Evolutionary conservation across 2,888 invertebrate genomes (phyloP).

Genomic region (Athalia cordata): DNA sequence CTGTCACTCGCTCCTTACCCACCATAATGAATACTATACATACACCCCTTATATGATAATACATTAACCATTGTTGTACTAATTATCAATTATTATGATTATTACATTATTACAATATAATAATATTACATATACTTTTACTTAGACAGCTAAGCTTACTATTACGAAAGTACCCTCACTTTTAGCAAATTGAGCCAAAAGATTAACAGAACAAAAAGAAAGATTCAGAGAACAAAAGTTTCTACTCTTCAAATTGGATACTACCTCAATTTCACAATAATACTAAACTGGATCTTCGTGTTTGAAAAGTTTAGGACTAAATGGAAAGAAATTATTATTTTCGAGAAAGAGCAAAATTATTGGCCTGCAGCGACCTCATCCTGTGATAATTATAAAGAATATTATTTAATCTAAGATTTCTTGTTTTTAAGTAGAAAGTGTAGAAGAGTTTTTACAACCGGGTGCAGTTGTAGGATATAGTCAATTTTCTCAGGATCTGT

Average conservation of each 20-base stretch:
- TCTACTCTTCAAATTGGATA: conserved; percentile 67
- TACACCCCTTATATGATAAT: conserved; percentile 66
- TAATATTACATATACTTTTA: conserved; percentile 68
- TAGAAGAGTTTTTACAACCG: conserved; percentile 35
- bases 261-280: conserved; percentile 68
- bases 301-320: conserved; percentile 42
- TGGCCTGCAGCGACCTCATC: conserved; percentile 71
- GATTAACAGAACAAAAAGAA: conserved; percentile 45
- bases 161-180: conserved; percentile 70
- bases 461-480: conserved; percentile 31
- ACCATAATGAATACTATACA: conserved; percentile 53
- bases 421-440: conserved; percentile 62
- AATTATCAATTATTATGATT: conserved; percentile 63
- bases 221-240: conserved; percentile 51
- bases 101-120: conserved; percentile 62
- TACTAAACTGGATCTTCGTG: conserved; percentile 33
- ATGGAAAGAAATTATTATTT: conserved; percentile 36
- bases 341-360: conserved; percentile 54
- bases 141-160: conserved; percentile 64
- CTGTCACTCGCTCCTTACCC: conserved; percentile 62
- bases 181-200: conserved; percentile 62
- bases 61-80: conserved; percentile 71
- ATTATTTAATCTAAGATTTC: conserved; percentile 70
- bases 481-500: conserved; percentile 30
- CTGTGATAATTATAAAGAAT: conserved; percentile 72